A percentile compares a stretch with the other conserved stretches of the same genome.
These are phyloP conservation scores for Callospermophilus lateralis DNA, from an alignment of 2,113 vertebrate genomes.

Conservation along the genomic window DNA sequence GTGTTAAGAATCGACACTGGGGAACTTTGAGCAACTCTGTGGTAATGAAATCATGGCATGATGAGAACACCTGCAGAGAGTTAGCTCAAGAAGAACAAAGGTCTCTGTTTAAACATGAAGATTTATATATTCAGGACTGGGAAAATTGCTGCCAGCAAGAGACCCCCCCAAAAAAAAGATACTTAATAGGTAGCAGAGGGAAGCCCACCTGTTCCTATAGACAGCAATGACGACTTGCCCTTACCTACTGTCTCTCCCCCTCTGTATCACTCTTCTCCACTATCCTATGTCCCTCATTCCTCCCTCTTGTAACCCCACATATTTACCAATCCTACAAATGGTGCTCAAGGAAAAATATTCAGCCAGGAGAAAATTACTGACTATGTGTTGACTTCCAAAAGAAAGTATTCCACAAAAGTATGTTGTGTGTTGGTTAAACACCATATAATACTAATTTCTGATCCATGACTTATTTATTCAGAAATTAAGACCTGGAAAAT, in stretches of 20 bases:
- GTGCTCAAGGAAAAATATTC: neutral
- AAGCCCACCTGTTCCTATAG: no score
- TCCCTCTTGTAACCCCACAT: neutral
- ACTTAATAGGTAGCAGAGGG: no score
- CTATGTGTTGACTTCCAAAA: neutral
- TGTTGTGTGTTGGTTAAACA: no score
- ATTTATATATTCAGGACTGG: no score
- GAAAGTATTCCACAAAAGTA: neutral
- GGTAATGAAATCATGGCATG: neutral
- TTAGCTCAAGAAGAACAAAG: neutral
- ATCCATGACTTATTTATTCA: no score
- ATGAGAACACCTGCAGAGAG: neutral
- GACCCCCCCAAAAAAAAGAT: no score
- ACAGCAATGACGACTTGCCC: no score
- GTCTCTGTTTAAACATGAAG: neutral
- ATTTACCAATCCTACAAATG: neutral
- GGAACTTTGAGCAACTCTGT: neutral
- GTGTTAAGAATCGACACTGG: neutral
- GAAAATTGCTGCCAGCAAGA: no score
- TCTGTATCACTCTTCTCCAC: no score
- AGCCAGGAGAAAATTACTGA: neutral
- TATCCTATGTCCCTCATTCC: neutral
- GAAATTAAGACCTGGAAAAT: no score
- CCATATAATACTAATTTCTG: no score
- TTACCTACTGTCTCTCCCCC: no score